A percentile compares a stretch with the other conserved stretches of the same genome.
Conservation (phyloP, 1,140 invertebrate species). For the Ceratoteleas bidentatus region DNA sequence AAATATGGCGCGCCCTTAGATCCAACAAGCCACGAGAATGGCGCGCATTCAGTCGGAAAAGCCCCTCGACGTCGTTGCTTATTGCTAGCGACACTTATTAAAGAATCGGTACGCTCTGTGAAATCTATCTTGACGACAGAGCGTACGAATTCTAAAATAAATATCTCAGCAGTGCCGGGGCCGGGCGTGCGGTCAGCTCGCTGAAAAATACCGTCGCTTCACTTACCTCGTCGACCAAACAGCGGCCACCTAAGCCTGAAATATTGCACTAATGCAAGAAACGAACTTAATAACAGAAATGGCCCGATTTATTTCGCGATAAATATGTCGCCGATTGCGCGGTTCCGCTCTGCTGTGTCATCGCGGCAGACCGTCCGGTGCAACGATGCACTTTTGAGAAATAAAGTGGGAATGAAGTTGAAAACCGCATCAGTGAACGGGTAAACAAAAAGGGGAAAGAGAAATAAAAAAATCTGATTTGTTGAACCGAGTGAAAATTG, state of each 20-base stretch:
- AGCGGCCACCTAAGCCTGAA: conserved; percentile 42
- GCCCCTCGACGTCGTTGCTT: conserved; percentile 58
- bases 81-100: conserved; percentile 78
- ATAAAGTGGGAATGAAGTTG: too few relatives aligned
- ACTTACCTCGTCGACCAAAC: conserved; percentile 13
- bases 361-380: too few relatives aligned
- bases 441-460: too few relatives aligned
- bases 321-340: too few relatives aligned
- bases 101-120: conserved; percentile 81
- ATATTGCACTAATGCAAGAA: conserved; percentile 29
- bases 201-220: conserved; percentile 36
- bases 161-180: conserved; percentile 73
- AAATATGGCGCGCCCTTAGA: not conserved
- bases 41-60: not conserved
- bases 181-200: conserved; percentile 6
- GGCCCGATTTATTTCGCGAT: not conserved
- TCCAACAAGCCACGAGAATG: not conserved
- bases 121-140: conserved; percentile 78
- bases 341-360: too few relatives aligned
- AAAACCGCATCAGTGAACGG: too few relatives aligned
- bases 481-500: too few relatives aligned
- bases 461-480: too few relatives aligned
- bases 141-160: conserved; percentile 82
- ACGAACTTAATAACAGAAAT: conserved; percentile 29
- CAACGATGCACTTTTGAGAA: too few relatives aligned